phyloP scores from a whole-genome alignment of 2,113 vertebrate species.

The human (Homo sapiens) region DNA sequence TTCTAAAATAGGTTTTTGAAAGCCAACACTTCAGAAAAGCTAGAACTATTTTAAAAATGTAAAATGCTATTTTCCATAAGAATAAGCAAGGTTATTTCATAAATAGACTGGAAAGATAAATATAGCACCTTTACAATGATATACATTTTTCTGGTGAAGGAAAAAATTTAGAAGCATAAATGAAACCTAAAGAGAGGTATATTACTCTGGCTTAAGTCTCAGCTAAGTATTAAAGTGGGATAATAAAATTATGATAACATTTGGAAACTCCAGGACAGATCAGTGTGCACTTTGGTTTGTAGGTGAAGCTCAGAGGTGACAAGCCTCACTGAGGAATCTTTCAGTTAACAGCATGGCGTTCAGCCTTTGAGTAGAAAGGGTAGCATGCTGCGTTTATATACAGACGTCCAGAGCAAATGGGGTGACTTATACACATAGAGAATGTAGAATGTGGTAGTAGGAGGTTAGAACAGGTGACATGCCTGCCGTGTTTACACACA shows the following conservation, averaged over 20 bases:
- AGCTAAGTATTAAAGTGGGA: not conserved
- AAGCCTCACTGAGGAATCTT: not conserved
- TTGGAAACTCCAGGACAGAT: not conserved
- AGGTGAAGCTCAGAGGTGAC: not conserved
- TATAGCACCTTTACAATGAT: not conserved
- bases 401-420: not conserved
- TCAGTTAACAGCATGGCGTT: not conserved
- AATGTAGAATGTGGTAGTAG: not conserved
- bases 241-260: not conserved
- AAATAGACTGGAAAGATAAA: not conserved
- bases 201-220: not conserved
- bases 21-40: not conserved
- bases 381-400: not conserved
- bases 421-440: not conserved
- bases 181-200: not conserved
- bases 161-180: not conserved
- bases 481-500: not conserved
- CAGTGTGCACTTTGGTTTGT: not conserved
- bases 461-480: not conserved
- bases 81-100: not conserved
- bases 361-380: not conserved
- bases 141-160: not conserved
- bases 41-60: not conserved
- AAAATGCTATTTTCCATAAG: not conserved
- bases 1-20: not conserved